Evolutionary conservation across 2,888 invertebrate species (phyloP).

Genomic region (Hipparchia sbordonii): DNA sequence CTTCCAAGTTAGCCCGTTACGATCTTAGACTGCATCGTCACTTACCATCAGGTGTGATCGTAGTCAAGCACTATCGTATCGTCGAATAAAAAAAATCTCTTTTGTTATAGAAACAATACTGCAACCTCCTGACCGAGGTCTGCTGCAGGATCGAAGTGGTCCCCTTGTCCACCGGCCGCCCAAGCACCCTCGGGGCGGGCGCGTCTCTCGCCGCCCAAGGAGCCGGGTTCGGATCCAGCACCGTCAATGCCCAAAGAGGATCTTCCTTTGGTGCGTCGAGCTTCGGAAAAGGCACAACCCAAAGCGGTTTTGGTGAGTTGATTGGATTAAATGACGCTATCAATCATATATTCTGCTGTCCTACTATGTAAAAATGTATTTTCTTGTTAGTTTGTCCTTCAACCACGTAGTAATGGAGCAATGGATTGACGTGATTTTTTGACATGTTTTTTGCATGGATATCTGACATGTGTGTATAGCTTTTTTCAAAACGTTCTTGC

Average conservation of each 20-base stretch:
- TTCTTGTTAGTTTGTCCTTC: too few relatives aligned
- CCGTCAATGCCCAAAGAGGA: slow-evolving; percentile 10
- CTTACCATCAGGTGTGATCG: too few relatives aligned
- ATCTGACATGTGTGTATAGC: too few relatives aligned
- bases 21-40: too few relatives aligned
- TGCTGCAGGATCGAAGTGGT: slow-evolving; percentile 74
- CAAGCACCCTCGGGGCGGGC: slow-evolving; percentile 50
- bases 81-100: neutral
- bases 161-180: slow-evolving; percentile 48
- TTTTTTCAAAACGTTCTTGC: too few relatives aligned
- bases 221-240: slow-evolving; percentile 47
- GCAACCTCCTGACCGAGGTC: slow-evolving; percentile 71
- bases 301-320: slow-evolving; percentile 44
- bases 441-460: too few relatives aligned
- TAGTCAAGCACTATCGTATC: too few relatives aligned
- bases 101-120: slow-evolving; percentile 73
- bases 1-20: too few relatives aligned
- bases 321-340: neutral
- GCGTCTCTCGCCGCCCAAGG: slow-evolving; percentile 55
- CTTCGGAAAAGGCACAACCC: slow-evolving; percentile 45
- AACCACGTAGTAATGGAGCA: too few relatives aligned
- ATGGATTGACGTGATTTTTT: too few relatives aligned
- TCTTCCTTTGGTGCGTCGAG: slow-evolving; percentile 3
- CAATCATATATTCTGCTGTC: too few relatives aligned
- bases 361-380: too few relatives aligned